Evolutionary conservation across 2,888 invertebrate genomes (phyloP), one percentile per base, ranked within the genome.

Genomic region (Mechanitis mazaeus): DNA sequence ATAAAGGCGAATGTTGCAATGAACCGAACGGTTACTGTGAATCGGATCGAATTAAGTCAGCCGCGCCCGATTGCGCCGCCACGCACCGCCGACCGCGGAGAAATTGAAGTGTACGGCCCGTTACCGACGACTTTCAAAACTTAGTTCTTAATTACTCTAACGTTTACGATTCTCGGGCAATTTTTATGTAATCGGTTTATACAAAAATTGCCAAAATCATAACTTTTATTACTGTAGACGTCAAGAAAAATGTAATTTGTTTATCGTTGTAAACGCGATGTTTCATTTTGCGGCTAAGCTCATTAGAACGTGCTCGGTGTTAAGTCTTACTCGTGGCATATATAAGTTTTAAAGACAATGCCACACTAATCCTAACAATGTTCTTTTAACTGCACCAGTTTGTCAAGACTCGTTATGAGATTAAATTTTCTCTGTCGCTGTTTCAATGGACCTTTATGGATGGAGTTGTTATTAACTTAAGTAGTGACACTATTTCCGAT

Each of bases 51-150:
- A 86, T 84, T 83, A 83, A 83, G 74, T 85, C 81, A 81, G 83
- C 80, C 85, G 87, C 83, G 83, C 85, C 83, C 84, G 88, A 88
- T 88, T 88, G 87, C 87, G 77, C 82, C 74, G 86, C 78, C 73
- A 85, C 84, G 88, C 88, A 80, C 80, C 84, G 80, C 70, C 78
- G 83, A 71, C 68, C 77, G 73, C 81, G 80, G 87, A 88, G 88
- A 90, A 89, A 90, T 87, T 87, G 78, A 84, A 84, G 83, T 85
- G 76, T 79, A 78, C 78, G 76, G 72, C 79, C 83, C 82, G 83
- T 81, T 84, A 79, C 81, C 80, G 82, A 79, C 79, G 73, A 76
- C 82, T 90, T 88, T 81, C 85, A 79, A 88, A 88, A 89, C 83
- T 88, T 85, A 72, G 77, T 74, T 75, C 71, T 80, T 83, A 82